These are phyloP conservation scores for Dinoponera quadriceps DNA, from an alignment of 1,140 invertebrate genomes.

Conservation along the genomic window DNA sequence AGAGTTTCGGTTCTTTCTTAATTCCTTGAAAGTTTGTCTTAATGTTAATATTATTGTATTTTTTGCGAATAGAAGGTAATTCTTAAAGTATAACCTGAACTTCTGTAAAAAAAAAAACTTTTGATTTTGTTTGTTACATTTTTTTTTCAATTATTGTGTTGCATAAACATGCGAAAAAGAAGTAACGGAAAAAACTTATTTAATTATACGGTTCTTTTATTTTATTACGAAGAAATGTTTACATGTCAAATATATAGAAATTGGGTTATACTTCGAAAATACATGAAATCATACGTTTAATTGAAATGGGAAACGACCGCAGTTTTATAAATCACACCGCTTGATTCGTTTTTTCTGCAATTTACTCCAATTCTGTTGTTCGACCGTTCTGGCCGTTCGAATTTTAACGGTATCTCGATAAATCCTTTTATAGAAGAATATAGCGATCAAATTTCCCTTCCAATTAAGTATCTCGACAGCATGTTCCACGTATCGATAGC, in stretches of 20 bases:
- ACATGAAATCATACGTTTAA: constrained; percentile 27
- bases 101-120: not conserved
- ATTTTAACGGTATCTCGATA: constrained; percentile 38
- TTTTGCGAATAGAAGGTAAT: not conserved
- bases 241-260: not conserved
- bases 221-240: not conserved
- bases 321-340: constrained; percentile 33
- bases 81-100: not conserved
- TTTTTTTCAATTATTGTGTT: not conserved
- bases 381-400: not conserved
- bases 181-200: not conserved
- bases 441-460: constrained; percentile 39
- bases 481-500: constrained; percentile 34
- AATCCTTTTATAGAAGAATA: constrained; percentile 50
- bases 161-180: not conserved
- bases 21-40: not conserved
- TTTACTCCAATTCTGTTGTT: constrained; percentile 40
- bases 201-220: not conserved
- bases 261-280: not conserved
- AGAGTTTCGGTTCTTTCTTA: not conserved
- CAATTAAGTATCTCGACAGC: constrained; percentile 53
- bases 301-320: not conserved
- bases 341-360: constrained; percentile 39
- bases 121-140: not conserved
- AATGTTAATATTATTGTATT: not conserved